phyloP scores from a whole-genome alignment of 2,113 vertebrate species.

The Cryptotis parvus region DNA sequence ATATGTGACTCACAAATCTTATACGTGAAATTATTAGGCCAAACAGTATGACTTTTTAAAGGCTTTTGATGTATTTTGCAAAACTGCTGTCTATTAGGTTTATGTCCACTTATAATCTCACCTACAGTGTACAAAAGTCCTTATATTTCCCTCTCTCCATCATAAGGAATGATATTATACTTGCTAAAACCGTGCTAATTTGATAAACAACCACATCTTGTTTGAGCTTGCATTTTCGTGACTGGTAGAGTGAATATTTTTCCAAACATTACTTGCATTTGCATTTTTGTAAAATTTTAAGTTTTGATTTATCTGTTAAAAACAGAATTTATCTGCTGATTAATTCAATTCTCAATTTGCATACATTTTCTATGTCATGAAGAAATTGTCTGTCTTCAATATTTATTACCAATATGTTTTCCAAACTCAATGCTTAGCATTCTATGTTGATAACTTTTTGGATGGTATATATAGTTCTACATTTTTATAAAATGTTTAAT shows the following conservation, averaged over 20 bases:
- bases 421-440: neutral
- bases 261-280: slow-evolving; percentile 60
- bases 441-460: neutral
- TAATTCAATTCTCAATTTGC: slow-evolving; percentile 63
- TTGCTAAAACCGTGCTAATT: slow-evolving; percentile 58
- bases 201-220: slow-evolving; percentile 59
- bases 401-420: neutral
- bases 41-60: slow-evolving; percentile 43
- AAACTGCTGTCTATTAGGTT: neutral
- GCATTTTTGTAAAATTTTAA: slow-evolving; percentile 51
- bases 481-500: neutral
- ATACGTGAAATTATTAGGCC: neutral
- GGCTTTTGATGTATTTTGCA: slow-evolving; percentile 36
- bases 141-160: neutral
- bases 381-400: slow-evolving; percentile 35
- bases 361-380: slow-evolving; percentile 6
- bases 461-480: neutral
- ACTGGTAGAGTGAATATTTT: slow-evolving; percentile 65
- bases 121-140: neutral
- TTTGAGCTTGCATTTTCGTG: slow-evolving; percentile 61
- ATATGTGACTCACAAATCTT: no score
- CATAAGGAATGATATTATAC: neutral
- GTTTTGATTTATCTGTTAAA: slow-evolving; percentile 57
- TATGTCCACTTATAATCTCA: neutral
- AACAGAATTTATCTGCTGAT: slow-evolving; percentile 64